Conservation (phyloP, 2,888 invertebrate species). For the Chrysotoxum bicinctum region DNA sequence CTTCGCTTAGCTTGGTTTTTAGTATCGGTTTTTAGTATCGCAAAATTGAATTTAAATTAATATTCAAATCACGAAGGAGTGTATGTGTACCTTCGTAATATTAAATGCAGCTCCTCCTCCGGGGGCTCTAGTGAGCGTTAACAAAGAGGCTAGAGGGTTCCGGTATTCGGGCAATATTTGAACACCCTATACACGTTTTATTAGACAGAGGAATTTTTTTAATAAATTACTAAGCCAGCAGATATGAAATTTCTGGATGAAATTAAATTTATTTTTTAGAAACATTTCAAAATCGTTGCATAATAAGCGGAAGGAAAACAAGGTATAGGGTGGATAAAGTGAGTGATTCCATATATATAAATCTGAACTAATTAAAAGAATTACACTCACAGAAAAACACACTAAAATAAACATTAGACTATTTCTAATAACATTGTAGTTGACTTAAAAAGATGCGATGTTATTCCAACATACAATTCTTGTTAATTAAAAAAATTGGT, state of each 20-base stretch:
- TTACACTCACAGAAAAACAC: too few relatives aligned
- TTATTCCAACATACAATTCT: too few relatives aligned
- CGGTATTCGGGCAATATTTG: not conserved
- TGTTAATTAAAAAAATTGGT: too few relatives aligned
- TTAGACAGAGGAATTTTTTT: not conserved
- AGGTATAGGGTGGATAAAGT: too few relatives aligned
- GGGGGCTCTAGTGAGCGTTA: not conserved
- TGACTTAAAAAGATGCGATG: too few relatives aligned
- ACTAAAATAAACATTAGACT: too few relatives aligned
- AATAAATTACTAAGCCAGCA: not conserved
- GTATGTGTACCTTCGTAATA: not conserved
- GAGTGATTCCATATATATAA: too few relatives aligned
- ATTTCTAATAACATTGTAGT: too few relatives aligned
- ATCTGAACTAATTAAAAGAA: too few relatives aligned
- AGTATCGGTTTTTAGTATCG: not conserved
- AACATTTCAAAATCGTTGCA: not conserved
- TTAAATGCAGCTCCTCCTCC: not conserved
- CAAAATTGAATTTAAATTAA: conserved; percentile 7
- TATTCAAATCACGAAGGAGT: conserved; percentile 16
- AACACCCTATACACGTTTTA: not conserved
- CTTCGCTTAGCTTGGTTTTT: not conserved
- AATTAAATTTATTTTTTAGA: not conserved
- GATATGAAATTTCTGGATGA: too few relatives aligned
- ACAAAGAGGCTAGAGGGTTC: not conserved
- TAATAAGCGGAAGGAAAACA: too few relatives aligned